Base-by-base conservation (phyloP, 2,797 vertebrate genomes). In the Scolopax rusticola region DNA sequence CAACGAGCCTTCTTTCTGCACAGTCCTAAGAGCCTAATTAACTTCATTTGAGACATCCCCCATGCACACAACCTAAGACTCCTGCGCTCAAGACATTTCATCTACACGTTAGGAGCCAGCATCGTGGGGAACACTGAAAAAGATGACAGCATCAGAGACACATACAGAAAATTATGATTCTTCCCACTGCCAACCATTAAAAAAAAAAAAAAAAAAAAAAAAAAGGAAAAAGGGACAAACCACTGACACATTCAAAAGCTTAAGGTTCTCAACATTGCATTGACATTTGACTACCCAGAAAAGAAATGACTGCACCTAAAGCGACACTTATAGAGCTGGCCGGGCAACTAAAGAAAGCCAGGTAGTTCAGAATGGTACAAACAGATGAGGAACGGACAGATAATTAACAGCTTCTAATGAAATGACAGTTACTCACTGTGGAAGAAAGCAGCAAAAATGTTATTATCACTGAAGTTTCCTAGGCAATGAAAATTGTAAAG, bases 401-500 rank as follows among this genome's bases (percentile, higher is more conserved):
- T 56, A 87, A 85, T 38, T 56, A 92, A 76, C 56, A 56, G 63
- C 67, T 84, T 76, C 54, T 82, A 85, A 74, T 33, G 60, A 61
- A 41, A 57, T 15, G 25, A 12, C 8, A 73, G 41, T 15, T 73
- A 51, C 24, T 89, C 33, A 20, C 53, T 12, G 28, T 23, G 15
- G 18, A 93, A 84, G n/a, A 33, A 17, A 73, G 67, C 33, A 91
- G 38, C 4, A 33, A 21, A 69, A 81, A 23, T 15, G 17, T 45
- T 67, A 38, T 23, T 57, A 32, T 43, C 19, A 2, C 60, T 14
- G 10, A 64, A 56, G 16, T 33, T n/a, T 83, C 75, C 48, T 20
- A 60, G 41, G 45, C 43, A 73, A 65, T 15, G 41, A 59, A 61
- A 70, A 63, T 6, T 51, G 27, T 57, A 32, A 45, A 84, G n/a